Evolutionary conservation across 2,888 invertebrate species (phyloP).

Genomic region (Orthosia gracilis): DNA sequence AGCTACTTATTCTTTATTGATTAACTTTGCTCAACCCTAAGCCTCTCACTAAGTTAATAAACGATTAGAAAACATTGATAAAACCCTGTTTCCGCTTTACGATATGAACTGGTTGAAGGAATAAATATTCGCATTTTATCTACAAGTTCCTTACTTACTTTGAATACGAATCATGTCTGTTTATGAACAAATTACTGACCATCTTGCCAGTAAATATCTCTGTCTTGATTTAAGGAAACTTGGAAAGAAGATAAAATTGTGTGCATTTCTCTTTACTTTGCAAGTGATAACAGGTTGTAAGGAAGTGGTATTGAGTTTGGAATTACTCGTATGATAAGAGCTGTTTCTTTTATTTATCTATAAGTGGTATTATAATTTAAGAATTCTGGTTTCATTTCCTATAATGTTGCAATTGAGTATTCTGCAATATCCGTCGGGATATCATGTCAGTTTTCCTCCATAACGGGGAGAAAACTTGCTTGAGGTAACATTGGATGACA

Average conservation of each 20-base stretch:
- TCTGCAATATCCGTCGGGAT: constrained; percentile 5
- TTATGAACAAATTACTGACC: constrained; percentile 50
- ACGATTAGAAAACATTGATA: constrained; percentile 63
- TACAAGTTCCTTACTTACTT: constrained; percentile 42
- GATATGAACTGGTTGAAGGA: constrained; percentile 50
- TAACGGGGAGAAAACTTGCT: constrained; percentile 1
- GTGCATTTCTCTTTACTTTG: constrained; percentile 20
- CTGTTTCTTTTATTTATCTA: constrained; percentile 20
- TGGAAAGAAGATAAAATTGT: constrained; percentile 36
- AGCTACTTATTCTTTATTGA: background rate
- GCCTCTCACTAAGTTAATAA: constrained; percentile 50
- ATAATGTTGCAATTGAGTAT: constrained; percentile 4
- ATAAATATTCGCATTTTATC: constrained; percentile 61
- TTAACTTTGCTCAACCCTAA: constrained; percentile 25
- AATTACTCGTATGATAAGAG: constrained; percentile 42
- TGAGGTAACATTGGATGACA: constrained; percentile 30
- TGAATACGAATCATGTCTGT: constrained; percentile 52
- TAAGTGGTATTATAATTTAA: background rate
- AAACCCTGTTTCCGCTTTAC: constrained; percentile 56
- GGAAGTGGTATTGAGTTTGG: constrained; percentile 46
- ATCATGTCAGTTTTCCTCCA: constrained; percentile 5
- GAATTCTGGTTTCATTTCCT: constrained; percentile 38
- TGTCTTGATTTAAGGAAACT: constrained; percentile 43
- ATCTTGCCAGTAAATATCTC: constrained; percentile 37
- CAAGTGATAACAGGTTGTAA: constrained; percentile 40